Evolutionary conservation across 1,140 invertebrate genomes (phyloP).

Genomic region (Solenopsis fugax): DNA sequence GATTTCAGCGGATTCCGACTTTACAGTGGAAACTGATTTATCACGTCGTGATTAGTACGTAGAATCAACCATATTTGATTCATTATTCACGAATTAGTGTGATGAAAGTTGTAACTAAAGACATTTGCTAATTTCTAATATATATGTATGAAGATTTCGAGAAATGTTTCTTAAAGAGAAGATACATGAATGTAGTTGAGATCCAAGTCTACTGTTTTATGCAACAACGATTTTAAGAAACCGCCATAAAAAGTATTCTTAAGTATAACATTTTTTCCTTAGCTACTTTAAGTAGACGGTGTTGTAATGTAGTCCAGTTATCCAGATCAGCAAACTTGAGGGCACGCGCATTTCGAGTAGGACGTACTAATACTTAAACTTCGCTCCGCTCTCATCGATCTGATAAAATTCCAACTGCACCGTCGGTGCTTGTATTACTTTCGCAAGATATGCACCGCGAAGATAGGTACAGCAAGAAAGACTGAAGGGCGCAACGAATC

Average conservation of each 20-base stretch:
- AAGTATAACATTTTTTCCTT: conserved; percentile 33
- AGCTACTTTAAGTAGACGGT: conserved; percentile 26
- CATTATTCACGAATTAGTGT: neutral
- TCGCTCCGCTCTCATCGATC: conserved; percentile 55
- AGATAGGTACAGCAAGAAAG: conserved; percentile 19
- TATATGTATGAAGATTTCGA: neutral
- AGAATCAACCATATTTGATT: neutral
- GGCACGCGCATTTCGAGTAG: conserved; percentile 19
- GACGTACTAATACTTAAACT: conserved; percentile 68
- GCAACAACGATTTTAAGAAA: neutral
- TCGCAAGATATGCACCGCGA: conserved; percentile 14
- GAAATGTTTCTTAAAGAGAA: neutral
- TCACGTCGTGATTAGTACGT: neutral
- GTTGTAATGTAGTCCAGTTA: conserved; percentile 59
- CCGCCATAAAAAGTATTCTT: neutral
- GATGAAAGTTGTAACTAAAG: neutral
- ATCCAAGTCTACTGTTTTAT: neutral
- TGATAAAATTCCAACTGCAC: conserved; percentile 66
- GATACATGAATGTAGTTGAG: neutral
- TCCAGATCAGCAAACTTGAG: conserved; percentile 48
- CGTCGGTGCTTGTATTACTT: conserved; percentile 57
- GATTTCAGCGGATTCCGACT: neutral
- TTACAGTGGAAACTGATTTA: conserved; percentile 37
- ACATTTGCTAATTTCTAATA: neutral
- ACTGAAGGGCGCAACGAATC: conserved; percentile 33